These are phyloP conservation scores for Chlorodrepanis virens DNA, from an alignment of 2,113 vertebrate species.

Conservation along the genomic window DNA sequence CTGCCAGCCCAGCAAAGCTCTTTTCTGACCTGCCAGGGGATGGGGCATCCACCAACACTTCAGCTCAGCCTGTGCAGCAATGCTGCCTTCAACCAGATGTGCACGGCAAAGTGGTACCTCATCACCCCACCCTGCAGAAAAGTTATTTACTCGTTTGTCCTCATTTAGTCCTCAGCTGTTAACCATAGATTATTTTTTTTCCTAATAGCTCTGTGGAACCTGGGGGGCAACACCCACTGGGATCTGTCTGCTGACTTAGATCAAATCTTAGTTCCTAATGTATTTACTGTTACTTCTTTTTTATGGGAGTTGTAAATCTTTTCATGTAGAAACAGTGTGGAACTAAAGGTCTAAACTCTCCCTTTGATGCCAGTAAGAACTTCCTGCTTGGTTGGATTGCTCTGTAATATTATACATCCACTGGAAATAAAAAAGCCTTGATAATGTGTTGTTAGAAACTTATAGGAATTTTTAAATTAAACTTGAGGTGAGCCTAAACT, in stretches of 20 bases:
- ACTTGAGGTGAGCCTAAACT: background rate
- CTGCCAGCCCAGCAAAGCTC: background rate
- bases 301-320: conserved; percentile 44
- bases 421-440: background rate
- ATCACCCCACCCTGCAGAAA: background rate
- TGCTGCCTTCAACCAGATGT: fast-evolving
- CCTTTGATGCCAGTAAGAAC: conserved; percentile 31
- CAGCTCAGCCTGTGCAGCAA: background rate
- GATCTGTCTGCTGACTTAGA: background rate
- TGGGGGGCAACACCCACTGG: background rate
- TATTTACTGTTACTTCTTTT: conserved; percentile 46
- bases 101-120: too few species aligned
- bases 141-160: conserved; percentile 14
- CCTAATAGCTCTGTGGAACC: background rate
- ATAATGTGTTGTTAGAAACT: background rate
- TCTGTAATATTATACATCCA: background rate
- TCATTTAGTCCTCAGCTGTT: conserved; percentile 2
- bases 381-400: background rate
- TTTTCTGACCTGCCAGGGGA: background rate
- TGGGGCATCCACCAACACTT: background rate
- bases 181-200: background rate
- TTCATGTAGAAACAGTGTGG: conserved; percentile 34
- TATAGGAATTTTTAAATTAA: background rate
- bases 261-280: conserved; percentile 27
- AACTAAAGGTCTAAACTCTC: conserved; percentile 34